phyloP scores from a whole-genome alignment of 2,797 vertebrate genomes.

The Meda fulgida region DNA sequence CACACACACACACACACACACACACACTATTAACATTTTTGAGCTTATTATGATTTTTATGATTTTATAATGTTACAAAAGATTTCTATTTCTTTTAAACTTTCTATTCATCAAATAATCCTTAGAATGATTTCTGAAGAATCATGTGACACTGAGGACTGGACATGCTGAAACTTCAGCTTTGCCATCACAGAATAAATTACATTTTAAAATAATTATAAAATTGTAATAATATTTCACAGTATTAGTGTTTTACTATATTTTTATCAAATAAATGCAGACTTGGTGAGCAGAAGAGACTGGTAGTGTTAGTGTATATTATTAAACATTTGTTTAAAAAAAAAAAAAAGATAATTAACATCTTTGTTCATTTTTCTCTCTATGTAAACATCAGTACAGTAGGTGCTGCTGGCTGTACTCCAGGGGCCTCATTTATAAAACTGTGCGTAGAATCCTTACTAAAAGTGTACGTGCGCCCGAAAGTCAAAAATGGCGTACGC shows the following conservation, averaged over 20 bases:
- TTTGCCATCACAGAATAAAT: neutral
- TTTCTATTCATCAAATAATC: too few relatives aligned
- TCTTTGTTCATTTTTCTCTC: neutral
- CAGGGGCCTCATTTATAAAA: too few relatives aligned
- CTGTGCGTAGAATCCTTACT: too few relatives aligned
- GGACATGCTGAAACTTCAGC: neutral
- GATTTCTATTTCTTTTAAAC: too few relatives aligned
- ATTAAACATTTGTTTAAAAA: neutral
- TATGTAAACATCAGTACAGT: slow-evolving; percentile 20
- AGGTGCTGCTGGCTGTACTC: slow-evolving; percentile 11
- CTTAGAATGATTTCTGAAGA: too few relatives aligned
- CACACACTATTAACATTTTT: too few relatives aligned
- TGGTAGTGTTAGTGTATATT: neutral
- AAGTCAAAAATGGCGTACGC: too few relatives aligned
- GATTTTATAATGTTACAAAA: too few relatives aligned
- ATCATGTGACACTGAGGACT: too few relatives aligned
- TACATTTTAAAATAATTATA: neutral
- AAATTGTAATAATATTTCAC: neutral
- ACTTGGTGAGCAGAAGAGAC: neutral
- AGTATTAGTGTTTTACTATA: neutral
- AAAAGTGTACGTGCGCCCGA: too few relatives aligned
- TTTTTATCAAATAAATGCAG: neutral
- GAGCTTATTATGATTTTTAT: too few relatives aligned
- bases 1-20: too few relatives aligned
- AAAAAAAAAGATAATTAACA: neutral